Conservation (phyloP, 1,140 invertebrate species). For the Calliphora vicina region DNA sequence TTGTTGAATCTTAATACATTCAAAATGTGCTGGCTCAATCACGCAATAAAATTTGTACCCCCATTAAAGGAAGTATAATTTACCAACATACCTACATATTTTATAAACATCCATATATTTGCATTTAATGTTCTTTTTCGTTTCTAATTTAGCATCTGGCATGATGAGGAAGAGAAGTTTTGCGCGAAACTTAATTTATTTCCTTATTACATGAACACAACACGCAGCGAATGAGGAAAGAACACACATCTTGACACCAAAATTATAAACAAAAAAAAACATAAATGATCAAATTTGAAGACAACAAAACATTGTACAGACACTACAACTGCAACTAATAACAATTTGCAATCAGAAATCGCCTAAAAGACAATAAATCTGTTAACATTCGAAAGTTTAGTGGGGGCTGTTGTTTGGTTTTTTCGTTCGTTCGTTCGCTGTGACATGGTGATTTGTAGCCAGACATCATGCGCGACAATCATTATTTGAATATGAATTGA, state of each 20-base stretch:
- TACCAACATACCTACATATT: too few species aligned
- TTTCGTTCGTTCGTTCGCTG: not conserved
- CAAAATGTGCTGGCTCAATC: too few species aligned
- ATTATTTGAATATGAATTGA: conserved; percentile 31
- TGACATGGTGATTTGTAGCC: conserved; percentile 34
- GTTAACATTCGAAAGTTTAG: conserved; percentile 23
- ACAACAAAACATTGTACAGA: too few species aligned
- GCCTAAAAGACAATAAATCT: conserved; percentile 25
- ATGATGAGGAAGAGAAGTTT: not conserved
- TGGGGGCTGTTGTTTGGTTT: not conserved
- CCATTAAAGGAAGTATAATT: too few species aligned
- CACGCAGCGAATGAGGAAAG: too few species aligned
- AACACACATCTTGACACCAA: too few species aligned
- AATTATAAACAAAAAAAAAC: too few species aligned
- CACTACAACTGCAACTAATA: not conserved
- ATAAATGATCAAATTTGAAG: too few species aligned
- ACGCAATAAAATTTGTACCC: too few species aligned
- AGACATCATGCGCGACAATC: conserved; percentile 33
- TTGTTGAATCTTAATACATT: too few species aligned
- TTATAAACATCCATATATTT: too few species aligned
- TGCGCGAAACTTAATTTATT: not conserved
- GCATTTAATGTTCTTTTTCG: not conserved
- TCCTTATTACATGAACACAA: not conserved
- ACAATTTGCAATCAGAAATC: not conserved
- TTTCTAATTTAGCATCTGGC: not conserved